Base-by-base conservation (phyloP, 2,797 vertebrate species). In the Ptychadena robeensis region DNA sequence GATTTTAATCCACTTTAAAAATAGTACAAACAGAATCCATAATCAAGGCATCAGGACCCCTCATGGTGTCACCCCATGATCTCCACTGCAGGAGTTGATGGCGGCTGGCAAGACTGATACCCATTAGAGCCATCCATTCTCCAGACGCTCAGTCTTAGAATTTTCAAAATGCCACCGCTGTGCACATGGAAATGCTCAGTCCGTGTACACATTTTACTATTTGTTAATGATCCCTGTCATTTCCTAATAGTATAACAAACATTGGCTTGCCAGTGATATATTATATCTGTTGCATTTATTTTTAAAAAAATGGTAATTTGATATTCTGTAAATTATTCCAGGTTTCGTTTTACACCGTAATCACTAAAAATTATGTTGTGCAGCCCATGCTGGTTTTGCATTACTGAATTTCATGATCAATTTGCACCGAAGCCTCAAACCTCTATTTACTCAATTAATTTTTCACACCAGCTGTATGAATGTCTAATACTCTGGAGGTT, bases 281-380 rank as follows among this genome's bases (percentile, higher is more conserved):
- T 64, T 40, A n/a, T 69, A 4, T 35, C 61, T 14, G 30, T 32
- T 27, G 34, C 31, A 32, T 65, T 44, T 65, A 59, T 72, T 80
- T 88, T 78, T 82, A 87, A 82, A 22, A 82, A 22, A 84, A 53
- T 0, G 0, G 78, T 92, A 90, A 91, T 92, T 90, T 92, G 87
- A 86, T 89, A 86, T 85, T 86, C 79, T 90, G 90, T 59, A 87
- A 90, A 87, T 90, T 91, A 81, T 74, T 91, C 90, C 89, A 88
- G 86, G 86, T 91, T 90, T 88, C 74, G 68, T 89, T 90, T 90
- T 90, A 15, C 86, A 87, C 87, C 90, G 85, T 90, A 90, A 93
- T 93, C 88, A 88, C 86, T 88, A 85, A 89, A 53, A 81, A 90
- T 89, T 87, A 93, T 86, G 87, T 85, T 74, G 82, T 85, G 3